These are phyloP conservation scores for Gastrophryne carolinensis DNA, from an alignment of 2,797 vertebrate genomes.

Conservation along the genomic window DNA sequence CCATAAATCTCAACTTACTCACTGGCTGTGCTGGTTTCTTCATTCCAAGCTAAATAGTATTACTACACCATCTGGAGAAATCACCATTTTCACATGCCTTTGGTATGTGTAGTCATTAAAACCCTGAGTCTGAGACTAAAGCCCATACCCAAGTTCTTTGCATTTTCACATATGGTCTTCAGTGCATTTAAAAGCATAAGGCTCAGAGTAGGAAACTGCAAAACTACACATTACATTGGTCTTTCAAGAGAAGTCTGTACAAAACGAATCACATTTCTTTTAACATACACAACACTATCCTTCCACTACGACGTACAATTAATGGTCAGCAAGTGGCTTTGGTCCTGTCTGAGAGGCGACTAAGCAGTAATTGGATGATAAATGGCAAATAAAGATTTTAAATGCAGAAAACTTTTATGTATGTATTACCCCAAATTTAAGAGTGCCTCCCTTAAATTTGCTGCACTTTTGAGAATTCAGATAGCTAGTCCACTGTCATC, in stretches of 20 bases:
- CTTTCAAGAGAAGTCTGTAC: neutral
- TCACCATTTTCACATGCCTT: too few species aligned
- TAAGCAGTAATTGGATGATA: neutral
- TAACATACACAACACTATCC: neutral
- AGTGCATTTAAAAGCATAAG: neutral
- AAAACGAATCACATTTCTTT: neutral
- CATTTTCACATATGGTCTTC: neutral
- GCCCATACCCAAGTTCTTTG: too few species aligned
- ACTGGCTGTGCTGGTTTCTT: too few species aligned
- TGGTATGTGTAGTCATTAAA: too few species aligned
- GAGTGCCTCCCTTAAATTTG: too few species aligned
- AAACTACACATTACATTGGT: neutral
- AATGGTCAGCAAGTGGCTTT: constrained; percentile 4
- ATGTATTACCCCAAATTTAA: neutral
- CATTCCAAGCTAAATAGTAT: too few species aligned
- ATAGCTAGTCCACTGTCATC: too few species aligned
- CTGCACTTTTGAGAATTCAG: too few species aligned
- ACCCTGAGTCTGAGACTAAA: too few species aligned
- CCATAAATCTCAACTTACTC: too few species aligned
- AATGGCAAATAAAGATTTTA: neutral
- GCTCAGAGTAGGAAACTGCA: constrained; percentile 3
- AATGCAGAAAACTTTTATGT: neutral
- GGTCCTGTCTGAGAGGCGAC: neutral
- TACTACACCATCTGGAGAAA: too few species aligned
- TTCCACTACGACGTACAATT: constrained; percentile 5